Percentiles rank a stretch among this genome's conserved stretches.
Evolutionary conservation across 2,888 invertebrate species (phyloP).

Genomic region (Andrena praecox): DNA sequence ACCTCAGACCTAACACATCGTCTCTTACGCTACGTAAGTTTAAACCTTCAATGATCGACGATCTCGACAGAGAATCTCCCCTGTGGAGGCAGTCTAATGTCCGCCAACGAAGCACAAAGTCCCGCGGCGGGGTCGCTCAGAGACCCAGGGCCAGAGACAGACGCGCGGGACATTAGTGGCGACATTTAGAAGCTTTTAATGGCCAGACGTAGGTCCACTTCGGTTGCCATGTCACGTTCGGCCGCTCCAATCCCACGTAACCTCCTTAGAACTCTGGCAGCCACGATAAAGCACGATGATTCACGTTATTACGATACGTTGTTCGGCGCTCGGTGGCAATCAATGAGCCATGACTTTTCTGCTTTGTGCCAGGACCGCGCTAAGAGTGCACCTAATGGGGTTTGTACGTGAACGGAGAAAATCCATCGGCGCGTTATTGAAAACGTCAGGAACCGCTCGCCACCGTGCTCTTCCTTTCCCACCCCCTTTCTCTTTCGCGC

Average conservation of each 20-base stretch:
- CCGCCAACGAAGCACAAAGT: not conserved
- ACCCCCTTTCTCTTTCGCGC: slow-evolving; percentile 2
- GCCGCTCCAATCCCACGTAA: slow-evolving; percentile 37
- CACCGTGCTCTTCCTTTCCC: slow-evolving; percentile 5
- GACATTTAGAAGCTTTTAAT: slow-evolving; percentile 63
- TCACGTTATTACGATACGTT: slow-evolving; percentile 61
- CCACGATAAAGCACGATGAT: slow-evolving; percentile 58
- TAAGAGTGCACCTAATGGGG: slow-evolving; percentile 61
- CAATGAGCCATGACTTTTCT: slow-evolving; percentile 66
- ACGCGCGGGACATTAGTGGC: slow-evolving; percentile 15
- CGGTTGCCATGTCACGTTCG: slow-evolving; percentile 59
- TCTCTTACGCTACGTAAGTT: too few species aligned
- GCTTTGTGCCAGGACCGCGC: slow-evolving; percentile 41
- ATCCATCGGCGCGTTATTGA: slow-evolving; percentile 70
- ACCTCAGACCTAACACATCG: too few species aligned
- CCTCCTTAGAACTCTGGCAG: slow-evolving; percentile 40
- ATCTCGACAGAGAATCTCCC: too few species aligned
- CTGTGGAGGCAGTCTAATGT: not conserved
- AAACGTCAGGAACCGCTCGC: slow-evolving; percentile 62
- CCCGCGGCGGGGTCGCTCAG: not conserved
- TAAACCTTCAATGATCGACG: too few species aligned
- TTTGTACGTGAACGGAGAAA: slow-evolving; percentile 71
- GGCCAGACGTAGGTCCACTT: slow-evolving; percentile 45
- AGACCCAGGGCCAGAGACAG: not conserved
- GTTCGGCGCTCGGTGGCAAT: slow-evolving; percentile 55